These are phyloP conservation scores for Tanypteryx hageni DNA, from an alignment of 2,888 invertebrate genomes.

Conservation along the genomic window DNA sequence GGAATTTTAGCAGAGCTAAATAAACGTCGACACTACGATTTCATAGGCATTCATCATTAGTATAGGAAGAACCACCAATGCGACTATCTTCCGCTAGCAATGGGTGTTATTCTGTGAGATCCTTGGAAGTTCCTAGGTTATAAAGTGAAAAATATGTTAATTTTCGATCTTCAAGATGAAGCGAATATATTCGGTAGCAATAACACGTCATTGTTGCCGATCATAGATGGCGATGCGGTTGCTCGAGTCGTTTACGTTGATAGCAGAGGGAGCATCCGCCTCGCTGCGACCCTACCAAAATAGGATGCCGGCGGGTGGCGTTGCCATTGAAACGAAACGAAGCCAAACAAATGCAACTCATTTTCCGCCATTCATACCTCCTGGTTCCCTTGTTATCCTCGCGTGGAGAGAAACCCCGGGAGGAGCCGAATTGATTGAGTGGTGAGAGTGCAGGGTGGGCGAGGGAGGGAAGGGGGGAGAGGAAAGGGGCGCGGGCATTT, in stretches of 20 bases:
- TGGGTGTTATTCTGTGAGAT: no score
- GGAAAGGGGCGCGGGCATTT: background rate
- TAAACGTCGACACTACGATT: no score
- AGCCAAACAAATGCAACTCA: slow-evolving; percentile 49
- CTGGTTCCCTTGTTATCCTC: slow-evolving; percentile 49
- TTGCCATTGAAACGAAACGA: slow-evolving; percentile 25
- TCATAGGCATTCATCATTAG: no score
- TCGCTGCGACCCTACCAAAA: background rate
- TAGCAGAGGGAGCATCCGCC: background rate
- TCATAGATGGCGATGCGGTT: background rate
- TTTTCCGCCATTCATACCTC: slow-evolving; percentile 22
- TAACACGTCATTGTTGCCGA: background rate
- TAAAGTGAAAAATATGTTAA: no score
- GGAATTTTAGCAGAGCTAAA: no score
- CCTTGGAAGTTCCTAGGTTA: no score
- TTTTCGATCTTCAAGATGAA: no score
- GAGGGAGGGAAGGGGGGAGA: background rate
- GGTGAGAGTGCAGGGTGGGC: background rate
- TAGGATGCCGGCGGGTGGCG: background rate
- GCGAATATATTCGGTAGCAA: no score
- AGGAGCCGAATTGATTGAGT: slow-evolving; percentile 51
- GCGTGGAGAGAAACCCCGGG: slow-evolving; percentile 43
- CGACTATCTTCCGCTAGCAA: no score
- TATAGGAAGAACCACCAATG: no score
- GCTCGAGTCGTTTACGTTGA: background rate